Conservation (phyloP, 1,140 invertebrate genomes). For the Phymorhynchus buccinoides region DNA sequence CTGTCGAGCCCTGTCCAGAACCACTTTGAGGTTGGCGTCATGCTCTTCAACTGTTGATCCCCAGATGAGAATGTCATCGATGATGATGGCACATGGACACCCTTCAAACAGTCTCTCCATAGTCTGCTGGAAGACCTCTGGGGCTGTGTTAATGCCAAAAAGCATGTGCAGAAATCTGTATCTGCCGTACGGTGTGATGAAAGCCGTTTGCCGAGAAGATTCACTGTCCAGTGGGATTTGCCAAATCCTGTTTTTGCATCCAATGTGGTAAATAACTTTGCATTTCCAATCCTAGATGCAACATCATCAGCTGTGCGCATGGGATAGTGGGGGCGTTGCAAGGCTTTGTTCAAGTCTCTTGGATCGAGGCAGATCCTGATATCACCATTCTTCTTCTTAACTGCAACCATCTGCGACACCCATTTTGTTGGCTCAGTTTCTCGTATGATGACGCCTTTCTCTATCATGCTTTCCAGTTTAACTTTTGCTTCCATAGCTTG, state of each 20-base stretch:
- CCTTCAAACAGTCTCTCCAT: slow-evolving; percentile 5
- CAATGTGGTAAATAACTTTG: background rate
- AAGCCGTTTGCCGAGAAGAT: slow-evolving; percentile 58
- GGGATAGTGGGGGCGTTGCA: slow-evolving; percentile 64
- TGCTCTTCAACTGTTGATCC: slow-evolving; percentile 34
- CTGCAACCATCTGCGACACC: slow-evolving; percentile 73
- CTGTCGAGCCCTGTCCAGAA: background rate
- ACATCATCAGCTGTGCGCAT: slow-evolving; percentile 49
- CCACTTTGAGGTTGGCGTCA: slow-evolving; percentile 30
- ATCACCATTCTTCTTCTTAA: slow-evolving; percentile 71
- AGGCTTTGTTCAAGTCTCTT: slow-evolving; percentile 73
- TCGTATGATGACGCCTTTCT: slow-evolving; percentile 48
- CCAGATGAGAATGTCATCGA: background rate
- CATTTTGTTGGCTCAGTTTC: slow-evolving; percentile 72
- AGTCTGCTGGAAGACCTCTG: background rate
- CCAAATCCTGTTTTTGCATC: background rate
- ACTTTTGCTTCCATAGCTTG: slow-evolving; percentile 42
- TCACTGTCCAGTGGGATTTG: slow-evolving; percentile 63
- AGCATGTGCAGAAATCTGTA: slow-evolving; percentile 63
- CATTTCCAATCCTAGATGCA: slow-evolving; percentile 28
- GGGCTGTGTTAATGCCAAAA: slow-evolving; percentile 5
- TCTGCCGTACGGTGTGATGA: slow-evolving; percentile 65
- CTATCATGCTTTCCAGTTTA: slow-evolving; percentile 48
- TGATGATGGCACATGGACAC: background rate
- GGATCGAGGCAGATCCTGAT: slow-evolving; percentile 76